Evolutionary conservation across 2,888 invertebrate genomes (phyloP), one percentile per base, ranked within the genome.

Genomic region (Cerastoderma edule): DNA sequence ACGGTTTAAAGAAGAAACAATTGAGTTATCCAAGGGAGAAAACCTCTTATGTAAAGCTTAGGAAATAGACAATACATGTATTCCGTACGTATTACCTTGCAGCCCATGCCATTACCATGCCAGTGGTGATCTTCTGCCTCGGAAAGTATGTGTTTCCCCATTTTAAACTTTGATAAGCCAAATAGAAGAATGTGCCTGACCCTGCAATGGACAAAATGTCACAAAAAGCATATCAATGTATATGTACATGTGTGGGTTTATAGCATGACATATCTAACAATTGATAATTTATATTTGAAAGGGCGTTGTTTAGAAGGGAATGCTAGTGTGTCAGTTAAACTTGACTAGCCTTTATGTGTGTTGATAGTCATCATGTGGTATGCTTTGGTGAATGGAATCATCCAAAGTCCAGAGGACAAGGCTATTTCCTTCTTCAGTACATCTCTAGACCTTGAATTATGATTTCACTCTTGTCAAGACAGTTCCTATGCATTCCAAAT

Each of bases 31-130:
- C n/a, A n/a, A n/a, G n/a, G n/a, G n/a, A n/a, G n/a, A n/a, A n/a
- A n/a, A n/a, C n/a, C n/a, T n/a, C n/a, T n/a, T n/a, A n/a, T n/a
- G n/a, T n/a, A n/a, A n/a, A 39, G 16, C 39, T 39, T 13, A 39
- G 39, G 39, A 39, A 16, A 39, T 10, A 13, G 8, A 13, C 16
- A 39, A 39, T 10, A 39, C 39, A 39, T 39, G 53, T 53, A 8
- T 19, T 16, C 16, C 39, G 8, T 60, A 16, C 22, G 35, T 69
- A 67, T 33, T 83, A 90, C 92, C 91, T 90, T 33, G 87, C 70
- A 39, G 91, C 91, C 92, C 92, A 92, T 4, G 89, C 74, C 68
- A 88, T 80, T 13, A 92, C 89, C 83, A 91, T 85, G 30, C 89
- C 89, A n/a, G 89, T 90, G 75, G 92, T 91, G 5, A 92, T 84